These are phyloP conservation scores for Chloebia gouldiae DNA, from an alignment of 2,113 vertebrate species.

Conservation along the genomic window DNA sequence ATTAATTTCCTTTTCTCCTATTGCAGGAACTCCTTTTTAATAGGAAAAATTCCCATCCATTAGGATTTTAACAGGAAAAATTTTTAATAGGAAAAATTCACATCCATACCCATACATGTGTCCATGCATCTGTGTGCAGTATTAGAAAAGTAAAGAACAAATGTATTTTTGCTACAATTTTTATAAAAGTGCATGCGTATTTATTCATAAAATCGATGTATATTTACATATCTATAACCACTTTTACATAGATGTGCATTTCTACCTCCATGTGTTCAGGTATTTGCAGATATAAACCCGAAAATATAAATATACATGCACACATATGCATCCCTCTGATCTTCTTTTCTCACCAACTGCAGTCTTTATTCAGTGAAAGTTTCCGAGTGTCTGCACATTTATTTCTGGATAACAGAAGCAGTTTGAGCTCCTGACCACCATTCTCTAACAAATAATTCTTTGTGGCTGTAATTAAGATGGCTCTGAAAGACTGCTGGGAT, in stretches of 20 bases:
- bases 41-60: not conserved
- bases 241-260: not conserved
- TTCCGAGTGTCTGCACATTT: conserved; percentile 12
- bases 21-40: not conserved
- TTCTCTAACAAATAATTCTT: conserved; percentile 56
- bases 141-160: not conserved
- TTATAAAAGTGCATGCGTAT: rapidly evolving
- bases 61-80: not conserved
- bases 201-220: rapidly evolving
- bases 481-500: conserved; percentile 46
- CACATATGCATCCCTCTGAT: rapidly evolving
- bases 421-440: conserved; percentile 39
- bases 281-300: rapidly evolving
- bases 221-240: not conserved
- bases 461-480: conserved; percentile 54
- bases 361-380: not conserved
- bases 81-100: not conserved
- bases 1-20: not conserved
- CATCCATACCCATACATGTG: rapidly evolving
- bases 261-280: not conserved
- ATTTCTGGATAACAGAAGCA: conserved; percentile 17
- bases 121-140: rapidly evolving
- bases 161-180: rapidly evolving
- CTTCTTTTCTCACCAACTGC: not conserved
- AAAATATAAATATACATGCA: rapidly evolving